Conservation (phyloP, 1,140 invertebrate species). For the Macrocentrus cingulum region DNA sequence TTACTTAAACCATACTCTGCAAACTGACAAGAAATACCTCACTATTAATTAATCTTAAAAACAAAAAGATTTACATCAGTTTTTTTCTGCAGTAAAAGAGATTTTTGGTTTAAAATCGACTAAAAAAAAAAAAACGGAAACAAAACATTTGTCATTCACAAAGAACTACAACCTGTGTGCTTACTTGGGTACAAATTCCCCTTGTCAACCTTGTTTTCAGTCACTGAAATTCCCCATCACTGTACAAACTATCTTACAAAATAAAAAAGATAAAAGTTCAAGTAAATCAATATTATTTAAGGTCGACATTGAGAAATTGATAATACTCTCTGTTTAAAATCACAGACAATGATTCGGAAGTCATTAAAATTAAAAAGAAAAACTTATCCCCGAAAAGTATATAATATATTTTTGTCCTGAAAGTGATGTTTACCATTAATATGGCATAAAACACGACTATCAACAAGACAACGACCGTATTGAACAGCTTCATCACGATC, state of each 20-base stretch:
- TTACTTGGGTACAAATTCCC: background rate
- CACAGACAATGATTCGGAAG: constrained; percentile 7
- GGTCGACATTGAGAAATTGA: background rate
- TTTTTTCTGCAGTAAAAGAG: background rate
- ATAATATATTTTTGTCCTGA: constrained; percentile 69
- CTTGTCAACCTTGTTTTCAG: background rate
- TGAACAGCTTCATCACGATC: constrained; percentile 75
- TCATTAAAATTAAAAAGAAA: background rate
- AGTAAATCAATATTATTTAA: constrained; percentile 3
- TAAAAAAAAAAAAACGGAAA: background rate
- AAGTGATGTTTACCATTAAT: constrained; percentile 82
- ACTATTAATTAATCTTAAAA: too few species aligned
- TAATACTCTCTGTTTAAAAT: constrained; percentile 15
- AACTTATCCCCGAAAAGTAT: constrained; percentile 62
- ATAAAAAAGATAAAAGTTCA: constrained; percentile 5
- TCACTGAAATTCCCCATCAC: constrained; percentile 6
- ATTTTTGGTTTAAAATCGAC: constrained; percentile 6
- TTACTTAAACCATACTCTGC: too few species aligned
- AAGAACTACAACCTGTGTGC: background rate
- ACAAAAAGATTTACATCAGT: too few species aligned
- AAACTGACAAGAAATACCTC: too few species aligned
- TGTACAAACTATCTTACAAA: constrained; percentile 1
- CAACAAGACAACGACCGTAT: constrained; percentile 81
- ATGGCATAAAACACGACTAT: constrained; percentile 81
- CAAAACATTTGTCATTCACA: background rate